phyloP scores from a whole-genome alignment of 2,888 invertebrate genomes.

The Epiblema foenella region DNA sequence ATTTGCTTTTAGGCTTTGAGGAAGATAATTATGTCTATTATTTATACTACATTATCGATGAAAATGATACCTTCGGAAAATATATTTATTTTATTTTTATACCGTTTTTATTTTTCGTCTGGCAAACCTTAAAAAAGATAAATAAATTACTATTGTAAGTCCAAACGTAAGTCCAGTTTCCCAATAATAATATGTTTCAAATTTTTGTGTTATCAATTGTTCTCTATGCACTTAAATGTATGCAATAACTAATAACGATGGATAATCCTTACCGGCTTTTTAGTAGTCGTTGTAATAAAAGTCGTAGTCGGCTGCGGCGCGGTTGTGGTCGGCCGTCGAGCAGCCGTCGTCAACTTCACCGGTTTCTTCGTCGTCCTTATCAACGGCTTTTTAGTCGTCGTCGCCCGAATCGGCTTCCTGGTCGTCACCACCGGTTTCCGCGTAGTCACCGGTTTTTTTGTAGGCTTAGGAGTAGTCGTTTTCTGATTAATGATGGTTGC shows the following conservation, averaged over 20 bases:
- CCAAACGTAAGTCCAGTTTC: no score
- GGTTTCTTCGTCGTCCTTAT: conserved; percentile 77
- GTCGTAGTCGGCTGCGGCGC: conserved; percentile 55
- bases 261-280: conserved; percentile 68
- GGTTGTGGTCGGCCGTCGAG: conserved; percentile 62
- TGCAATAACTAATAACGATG: background rate
- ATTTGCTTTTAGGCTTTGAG: no score
- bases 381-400: conserved; percentile 70
- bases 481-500: conserved; percentile 62
- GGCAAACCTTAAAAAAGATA: no score
- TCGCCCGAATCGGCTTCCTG: conserved; percentile 71
- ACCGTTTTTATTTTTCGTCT: no score
- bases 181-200: no score
- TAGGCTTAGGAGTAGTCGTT: conserved; percentile 74
- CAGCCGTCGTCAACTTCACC: conserved; percentile 64
- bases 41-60: no score
- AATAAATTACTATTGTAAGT: no score
- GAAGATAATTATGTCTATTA: no score
- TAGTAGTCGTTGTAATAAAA: conserved; percentile 56
- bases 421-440: conserved; percentile 77
- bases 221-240: background rate
- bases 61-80: no score
- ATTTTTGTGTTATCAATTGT: no score
- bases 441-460: conserved; percentile 70
- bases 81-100: no score